Base-by-base conservation (phyloP, 1,140 invertebrate genomes). In the Bombyx mandarina region DNA sequence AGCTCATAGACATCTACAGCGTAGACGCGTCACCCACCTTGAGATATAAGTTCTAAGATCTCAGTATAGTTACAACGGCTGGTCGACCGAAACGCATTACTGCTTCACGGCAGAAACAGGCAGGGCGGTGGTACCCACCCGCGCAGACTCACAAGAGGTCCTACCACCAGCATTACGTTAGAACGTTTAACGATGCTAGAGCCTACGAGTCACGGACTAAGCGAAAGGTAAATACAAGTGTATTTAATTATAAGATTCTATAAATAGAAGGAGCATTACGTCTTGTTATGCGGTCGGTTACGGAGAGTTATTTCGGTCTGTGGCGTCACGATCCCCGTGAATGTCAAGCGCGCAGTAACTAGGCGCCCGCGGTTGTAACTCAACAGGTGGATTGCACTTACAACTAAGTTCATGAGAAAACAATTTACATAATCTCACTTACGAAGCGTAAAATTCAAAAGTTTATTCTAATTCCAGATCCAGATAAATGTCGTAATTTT, bases 161-260 rank as follows among this genome's bases (percentile, higher is more conserved):
- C 12, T 18, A 18, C 12, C 12, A 18, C 12, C 12, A 18, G 12
- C 12, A 18, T 18, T 18, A 18, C 26, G 26, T 35, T 35, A 35
- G 26, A 35, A 35, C 26, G 26, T 35, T 35, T 35, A 35, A 35
- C 26, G 26, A 35, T 1, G 26, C 26, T 35, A 35, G 26, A 35
- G 26, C 26, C 26, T 35, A 35, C 26, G 26, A 2, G 26, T 35
- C 26, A 35, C 26, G 26, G 26, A 35, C 26, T 65, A 67, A 68
- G 66, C 67, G 69, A 68, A 71, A 73, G 65, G 69, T 71, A 77
- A 74, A 79, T 75, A 66, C 66, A 75, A 76, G 68, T 70, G 69
- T 77, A 77, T 82, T 81, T 82, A 86, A 83, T 82, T 82, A 79
- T 78, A 79, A 78, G 68, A 54, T 58, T 69, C 71, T 82, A 82